Evolutionary conservation across 2,797 vertebrate species (phyloP), one percentile per base, ranked within the genome.

Genomic region (Sebastes reedi): DNA sequence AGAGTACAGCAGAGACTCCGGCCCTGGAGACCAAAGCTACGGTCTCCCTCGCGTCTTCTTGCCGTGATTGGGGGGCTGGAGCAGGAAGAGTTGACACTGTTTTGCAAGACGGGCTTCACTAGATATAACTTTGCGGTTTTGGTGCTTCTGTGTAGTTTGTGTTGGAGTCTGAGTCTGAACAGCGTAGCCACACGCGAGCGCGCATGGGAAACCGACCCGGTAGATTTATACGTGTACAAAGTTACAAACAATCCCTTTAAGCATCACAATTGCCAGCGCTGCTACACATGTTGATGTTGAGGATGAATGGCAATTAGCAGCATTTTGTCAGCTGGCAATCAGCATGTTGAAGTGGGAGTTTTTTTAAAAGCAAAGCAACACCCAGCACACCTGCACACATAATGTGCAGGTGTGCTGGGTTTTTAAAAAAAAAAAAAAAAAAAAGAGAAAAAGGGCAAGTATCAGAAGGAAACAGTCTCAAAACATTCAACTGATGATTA

Each of bases 271-370:
- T 4, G 20, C 39, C 59, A 9, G 8, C 39, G 10, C 20, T 29
- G 29, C 72, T 25, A 9, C 67, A 58, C 56, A 32, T 18, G 64
- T 56, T 65, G 58, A 68, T 71, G 24, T 77, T 22, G 13, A 27
- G 60, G 77, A 64, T 58, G 55, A 9, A 59, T 36, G 55, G 5
- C 72, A 78, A 72, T 75, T 69, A 80, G 72, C 69, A 64, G 42
- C 59, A 67, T 72, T 72, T 65, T 79, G 52, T 71, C 67, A 83
- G 77, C 79, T 79, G 68, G 34, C 30, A 58, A 24, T 58, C 69
- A 74, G 52, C 22, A 8, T 8, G 56, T 9, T 36, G 25, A 75
- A 62, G 67, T 73, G 71, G 22, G 59, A 61, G 59, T 46, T 72
- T 75, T 56, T 56, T 72, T 67, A 8, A 70, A 67, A 59, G 42